Conservation (phyloP, 2,888 invertebrate genomes). For the Eilema sororculum region DNA sequence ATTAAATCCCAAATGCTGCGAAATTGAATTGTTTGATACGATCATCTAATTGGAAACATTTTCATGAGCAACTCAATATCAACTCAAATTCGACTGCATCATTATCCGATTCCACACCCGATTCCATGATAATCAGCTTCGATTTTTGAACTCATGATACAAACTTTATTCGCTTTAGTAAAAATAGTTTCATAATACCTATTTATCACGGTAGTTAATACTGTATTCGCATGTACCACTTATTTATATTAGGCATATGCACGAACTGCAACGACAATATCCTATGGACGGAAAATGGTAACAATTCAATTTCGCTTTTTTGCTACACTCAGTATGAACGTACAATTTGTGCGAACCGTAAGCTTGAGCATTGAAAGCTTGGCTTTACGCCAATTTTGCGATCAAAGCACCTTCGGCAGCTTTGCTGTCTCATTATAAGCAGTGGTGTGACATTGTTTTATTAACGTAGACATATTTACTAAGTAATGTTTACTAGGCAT, state of each 20-base stretch:
- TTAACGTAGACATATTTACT: constrained; percentile 69
- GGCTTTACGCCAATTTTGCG: constrained; percentile 77
- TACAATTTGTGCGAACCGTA: constrained; percentile 72
- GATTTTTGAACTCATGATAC: constrained; percentile 45
- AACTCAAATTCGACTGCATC: constrained; percentile 54
- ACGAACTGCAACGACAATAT: constrained; percentile 77
- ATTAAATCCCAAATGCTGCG: constrained; percentile 57
- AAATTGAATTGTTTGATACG: constrained; percentile 75
- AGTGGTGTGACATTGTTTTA: constrained; percentile 67
- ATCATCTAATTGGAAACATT: constrained; percentile 44
- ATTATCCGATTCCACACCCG: constrained; percentile 50
- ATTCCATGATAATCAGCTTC: constrained; percentile 53
- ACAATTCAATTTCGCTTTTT: constrained; percentile 87
- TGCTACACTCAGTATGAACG: constrained; percentile 76
- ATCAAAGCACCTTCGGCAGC: constrained; percentile 74
- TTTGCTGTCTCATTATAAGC: constrained; percentile 74
- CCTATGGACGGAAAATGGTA: constrained; percentile 81
- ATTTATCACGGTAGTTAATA: constrained; percentile 78
- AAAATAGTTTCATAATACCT: constrained; percentile 61
- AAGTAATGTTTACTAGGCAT: constrained; percentile 47
- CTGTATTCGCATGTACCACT: constrained; percentile 79
- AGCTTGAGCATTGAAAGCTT: constrained; percentile 79
- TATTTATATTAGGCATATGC: constrained; percentile 73
- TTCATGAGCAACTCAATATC: constrained; percentile 46
- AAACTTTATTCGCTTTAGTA: constrained; percentile 67